Evolutionary conservation across 2,797 vertebrate species (phyloP).

Genomic region (Etheostoma nigrum): DNA sequence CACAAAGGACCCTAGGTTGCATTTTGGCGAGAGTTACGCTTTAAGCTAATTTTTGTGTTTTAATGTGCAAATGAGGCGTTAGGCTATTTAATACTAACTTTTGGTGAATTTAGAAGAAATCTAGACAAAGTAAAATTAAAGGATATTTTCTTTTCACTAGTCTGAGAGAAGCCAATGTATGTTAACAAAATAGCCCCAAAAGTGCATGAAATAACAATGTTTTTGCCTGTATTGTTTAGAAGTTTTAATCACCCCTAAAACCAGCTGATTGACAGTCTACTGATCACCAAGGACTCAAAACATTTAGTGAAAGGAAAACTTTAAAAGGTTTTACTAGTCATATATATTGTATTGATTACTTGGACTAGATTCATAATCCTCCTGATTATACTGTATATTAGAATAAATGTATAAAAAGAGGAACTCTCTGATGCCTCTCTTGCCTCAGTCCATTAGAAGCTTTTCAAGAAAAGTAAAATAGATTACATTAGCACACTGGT

Average conservation of each 20-base stretch:
- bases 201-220: too few relatives aligned
- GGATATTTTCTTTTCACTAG: too few relatives aligned
- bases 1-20: too few relatives aligned
- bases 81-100: too few relatives aligned
- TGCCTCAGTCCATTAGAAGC: neutral
- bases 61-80: too few relatives aligned
- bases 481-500: neutral
- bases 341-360: neutral
- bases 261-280: neutral
- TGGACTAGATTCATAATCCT: neutral
- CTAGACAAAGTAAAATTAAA: too few relatives aligned
- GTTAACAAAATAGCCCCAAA: too few relatives aligned
- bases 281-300: neutral
- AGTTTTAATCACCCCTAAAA: slow-evolving; percentile 1
- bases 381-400: neutral
- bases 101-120: too few relatives aligned
- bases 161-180: too few relatives aligned
- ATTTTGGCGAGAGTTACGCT: too few relatives aligned
- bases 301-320: neutral
- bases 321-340: neutral
- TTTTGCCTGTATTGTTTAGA: neutral
- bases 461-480: slow-evolving; percentile 1
- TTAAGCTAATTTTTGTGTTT: too few relatives aligned
- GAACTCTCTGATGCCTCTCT: neutral
- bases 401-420: neutral